phyloP scores from a whole-genome alignment of 2,888 invertebrate species.

The Lasioglossum villosulum region DNA sequence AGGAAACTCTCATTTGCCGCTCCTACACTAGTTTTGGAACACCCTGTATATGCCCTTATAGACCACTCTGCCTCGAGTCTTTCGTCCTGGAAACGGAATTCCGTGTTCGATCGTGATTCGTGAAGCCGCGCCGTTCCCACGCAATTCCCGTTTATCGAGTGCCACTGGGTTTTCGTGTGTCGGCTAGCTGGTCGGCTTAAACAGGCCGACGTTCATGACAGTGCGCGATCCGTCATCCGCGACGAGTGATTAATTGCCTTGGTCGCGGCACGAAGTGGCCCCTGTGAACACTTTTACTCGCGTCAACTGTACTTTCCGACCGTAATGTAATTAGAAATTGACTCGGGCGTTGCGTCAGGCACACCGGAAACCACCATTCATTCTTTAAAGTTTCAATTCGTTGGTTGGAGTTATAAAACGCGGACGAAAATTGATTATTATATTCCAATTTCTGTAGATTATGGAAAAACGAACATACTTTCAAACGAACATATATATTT shows the following conservation, averaged over 20 bases:
- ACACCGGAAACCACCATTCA: neutral
- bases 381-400: neutral
- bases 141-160: slow-evolving; percentile 67
- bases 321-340: neutral
- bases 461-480: too few relatives aligned
- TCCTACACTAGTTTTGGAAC: too few relatives aligned
- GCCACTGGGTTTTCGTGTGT: slow-evolving; percentile 35
- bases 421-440: too few relatives aligned
- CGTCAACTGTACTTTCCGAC: neutral
- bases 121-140: slow-evolving; percentile 50
- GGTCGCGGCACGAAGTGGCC: neutral
- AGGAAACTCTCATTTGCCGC: too few relatives aligned
- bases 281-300: slow-evolving; percentile 24
- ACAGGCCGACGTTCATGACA: slow-evolving; percentile 53
- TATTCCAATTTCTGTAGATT: too few relatives aligned
- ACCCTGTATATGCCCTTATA: too few relatives aligned
- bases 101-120: slow-evolving; percentile 58
- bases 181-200: slow-evolving; percentile 49
- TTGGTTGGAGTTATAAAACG: neutral
- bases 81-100: slow-evolving; percentile 46
- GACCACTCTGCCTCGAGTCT: neutral
- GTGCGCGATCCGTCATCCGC: slow-evolving; percentile 61
- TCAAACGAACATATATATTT: too few relatives aligned
- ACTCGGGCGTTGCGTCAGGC: neutral
- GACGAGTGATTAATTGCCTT: slow-evolving; percentile 51